A percentile compares a stretch with the other conserved stretches of the same genome.
Conservation (phyloP, 2,113 vertebrate genomes). For the Okapia johnstoni region DNA sequence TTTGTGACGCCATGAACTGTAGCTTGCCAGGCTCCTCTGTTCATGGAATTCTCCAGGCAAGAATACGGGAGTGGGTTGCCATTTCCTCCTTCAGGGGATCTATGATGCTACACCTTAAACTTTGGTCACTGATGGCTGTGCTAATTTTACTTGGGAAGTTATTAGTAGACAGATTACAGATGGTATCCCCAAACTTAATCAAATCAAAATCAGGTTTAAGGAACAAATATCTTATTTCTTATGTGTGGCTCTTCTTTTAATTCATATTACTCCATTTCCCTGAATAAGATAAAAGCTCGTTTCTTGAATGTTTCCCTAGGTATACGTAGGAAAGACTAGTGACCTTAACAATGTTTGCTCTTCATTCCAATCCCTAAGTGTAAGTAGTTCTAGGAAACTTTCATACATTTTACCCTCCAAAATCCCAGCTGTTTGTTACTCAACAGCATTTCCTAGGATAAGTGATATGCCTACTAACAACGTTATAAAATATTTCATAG, state of each 20-base stretch:
- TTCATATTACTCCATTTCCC: neutral
- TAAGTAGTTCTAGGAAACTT: neutral
- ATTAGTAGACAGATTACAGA: neutral
- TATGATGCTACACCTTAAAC: neutral
- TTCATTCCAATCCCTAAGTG: neutral
- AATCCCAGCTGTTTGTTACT: neutral
- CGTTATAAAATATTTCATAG: neutral
- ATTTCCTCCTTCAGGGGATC: neutral
- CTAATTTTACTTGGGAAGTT: neutral
- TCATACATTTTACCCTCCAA: neutral
- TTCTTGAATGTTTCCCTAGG: neutral
- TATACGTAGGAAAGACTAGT: neutral
- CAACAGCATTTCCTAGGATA: neutral
- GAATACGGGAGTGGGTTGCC: neutral
- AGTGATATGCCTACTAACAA: neutral
- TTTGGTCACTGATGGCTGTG: neutral
- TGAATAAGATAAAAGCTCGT: neutral
- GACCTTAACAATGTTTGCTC: neutral
- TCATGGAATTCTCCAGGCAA: neutral
- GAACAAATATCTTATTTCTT: neutral
- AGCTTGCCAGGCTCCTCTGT: neutral
- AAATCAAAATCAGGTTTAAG: neutral
- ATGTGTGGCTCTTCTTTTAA: neutral
- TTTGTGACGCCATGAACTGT: neutral
- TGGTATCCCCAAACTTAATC: neutral